Percentiles rank a stretch among this genome's conserved stretches.
Conservation (phyloP, 2,888 invertebrate genomes). For the Tipula unca region DNA sequence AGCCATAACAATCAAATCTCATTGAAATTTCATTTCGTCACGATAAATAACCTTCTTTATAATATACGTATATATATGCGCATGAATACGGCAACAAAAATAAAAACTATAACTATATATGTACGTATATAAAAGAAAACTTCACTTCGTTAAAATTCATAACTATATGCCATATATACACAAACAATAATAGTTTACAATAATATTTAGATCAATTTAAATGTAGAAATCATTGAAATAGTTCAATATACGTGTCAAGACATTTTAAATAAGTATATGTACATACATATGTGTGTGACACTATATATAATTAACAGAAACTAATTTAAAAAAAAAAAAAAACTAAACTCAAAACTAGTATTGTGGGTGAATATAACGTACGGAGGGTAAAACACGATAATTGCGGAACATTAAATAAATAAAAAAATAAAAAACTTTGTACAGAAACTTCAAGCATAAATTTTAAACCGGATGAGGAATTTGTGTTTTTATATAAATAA, state of each 20-base stretch:
- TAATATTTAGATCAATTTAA: conserved; percentile 8
- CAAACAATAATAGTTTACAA: not conserved
- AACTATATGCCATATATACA: not conserved
- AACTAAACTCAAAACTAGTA: not conserved
- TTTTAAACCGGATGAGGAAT: not conserved
- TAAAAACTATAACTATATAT: too few relatives aligned
- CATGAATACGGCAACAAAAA: not conserved
- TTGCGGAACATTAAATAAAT: not conserved
- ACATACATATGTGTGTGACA: not conserved
- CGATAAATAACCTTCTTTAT: not conserved
- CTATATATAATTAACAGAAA: not conserved
- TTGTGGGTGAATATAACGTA: not conserved
- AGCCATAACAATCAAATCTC: not conserved
- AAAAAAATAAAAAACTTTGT: not conserved
- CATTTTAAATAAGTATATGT: not conserved
- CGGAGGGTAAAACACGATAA: not conserved
- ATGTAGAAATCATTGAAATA: conserved; percentile 8
- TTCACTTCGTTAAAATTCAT: not conserved
- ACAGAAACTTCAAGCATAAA: not conserved
- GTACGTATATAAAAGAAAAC: not conserved
- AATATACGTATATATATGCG: not conserved
- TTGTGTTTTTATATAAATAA: not conserved
- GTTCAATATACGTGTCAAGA: conserved; percentile 14
- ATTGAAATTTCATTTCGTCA: not conserved
- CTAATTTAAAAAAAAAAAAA: not conserved